Base-by-base conservation (phyloP, 1,140 invertebrate species). In the Cephus cinctus region DNA sequence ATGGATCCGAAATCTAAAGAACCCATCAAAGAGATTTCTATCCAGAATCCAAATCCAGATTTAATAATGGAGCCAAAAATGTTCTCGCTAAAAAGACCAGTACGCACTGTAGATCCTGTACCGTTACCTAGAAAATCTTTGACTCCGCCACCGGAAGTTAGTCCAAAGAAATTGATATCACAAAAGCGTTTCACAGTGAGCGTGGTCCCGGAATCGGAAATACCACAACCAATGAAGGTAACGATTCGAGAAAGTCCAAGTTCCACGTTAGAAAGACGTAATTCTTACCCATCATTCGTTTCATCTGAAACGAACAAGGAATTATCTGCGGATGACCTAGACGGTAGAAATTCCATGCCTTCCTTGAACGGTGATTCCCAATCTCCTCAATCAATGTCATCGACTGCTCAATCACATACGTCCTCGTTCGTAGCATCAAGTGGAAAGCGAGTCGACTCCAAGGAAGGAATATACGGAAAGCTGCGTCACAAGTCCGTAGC, bases 51-150 rank as follows among this genome's bases (percentile, higher is more conserved):
- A 3, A 52, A 50, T 48, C 45, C 48, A 16, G n/a, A 43, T 42
- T 21, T 56, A 16, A 52, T 52, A 42, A 46, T 49, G 5, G 42
- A 41, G 9, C 49, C 46, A 35, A 51, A 25, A 36, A 51, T 56
- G 25, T 56, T 45, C 19, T 11, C 40, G n/a, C 49, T 46, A 36
- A 36, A 36, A 18, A 36, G 14, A 15, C 14, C 14, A 18, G 14
- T 15, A 36, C 3, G 14, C 14, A 8, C 6, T 6, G 19, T 15
- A 36, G 34, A 36, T n/a, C 34, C 34, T 9, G 3, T 36, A 8
- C 34, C 34, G 19, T 36, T 14, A 8, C 34, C 34, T 11, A 12
- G 34, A 11, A 36, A 36, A 1, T n/a, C n/a, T n/a, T n/a, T n/a
- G n/a, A n/a, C n/a, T n/a, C n/a, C n/a, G n/a, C n/a, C n/a, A n/a